Evolutionary conservation across 1,140 invertebrate species (phyloP).

Genomic region (Cotesia vestalis): DNA sequence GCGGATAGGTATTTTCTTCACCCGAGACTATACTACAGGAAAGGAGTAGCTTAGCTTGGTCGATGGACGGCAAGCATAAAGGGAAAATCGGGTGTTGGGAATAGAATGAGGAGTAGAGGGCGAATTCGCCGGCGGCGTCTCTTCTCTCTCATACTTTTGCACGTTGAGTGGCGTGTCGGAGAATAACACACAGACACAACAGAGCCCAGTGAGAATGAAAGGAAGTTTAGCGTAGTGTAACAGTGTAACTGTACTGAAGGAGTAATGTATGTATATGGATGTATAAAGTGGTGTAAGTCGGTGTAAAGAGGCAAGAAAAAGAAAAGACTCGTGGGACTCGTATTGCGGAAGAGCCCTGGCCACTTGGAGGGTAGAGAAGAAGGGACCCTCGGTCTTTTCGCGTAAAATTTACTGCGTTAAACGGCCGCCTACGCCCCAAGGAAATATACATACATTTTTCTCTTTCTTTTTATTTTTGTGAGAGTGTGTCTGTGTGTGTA

Average conservation of each 20-base stretch:
- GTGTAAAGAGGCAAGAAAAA: constrained; percentile 41
- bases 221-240: too few species aligned
- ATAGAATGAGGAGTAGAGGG: background rate
- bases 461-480: background rate
- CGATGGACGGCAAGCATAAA: background rate
- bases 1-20: too few species aligned
- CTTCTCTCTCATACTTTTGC: too few species aligned
- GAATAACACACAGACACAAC: background rate
- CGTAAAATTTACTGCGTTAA: constrained; percentile 59
- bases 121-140: background rate
- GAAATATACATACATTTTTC: constrained; percentile 12
- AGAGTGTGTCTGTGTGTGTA: constrained; percentile 4
- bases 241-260: constrained; percentile 7
- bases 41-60: too few species aligned
- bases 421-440: constrained; percentile 47
- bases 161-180: background rate
- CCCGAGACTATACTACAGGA: too few species aligned
- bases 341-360: constrained; percentile 54
- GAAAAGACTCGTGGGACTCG: constrained; percentile 56
- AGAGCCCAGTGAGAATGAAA: too few species aligned
- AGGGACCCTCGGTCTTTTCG: constrained; percentile 50
- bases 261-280: constrained; percentile 38
- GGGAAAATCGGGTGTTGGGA: constrained; percentile 4
- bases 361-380: constrained; percentile 50
- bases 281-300: constrained; percentile 1